A percentile compares a stretch with the other conserved stretches of the same genome.
Conservation (phyloP, 2,888 invertebrate species). For the Aphrophora alni region DNA sequence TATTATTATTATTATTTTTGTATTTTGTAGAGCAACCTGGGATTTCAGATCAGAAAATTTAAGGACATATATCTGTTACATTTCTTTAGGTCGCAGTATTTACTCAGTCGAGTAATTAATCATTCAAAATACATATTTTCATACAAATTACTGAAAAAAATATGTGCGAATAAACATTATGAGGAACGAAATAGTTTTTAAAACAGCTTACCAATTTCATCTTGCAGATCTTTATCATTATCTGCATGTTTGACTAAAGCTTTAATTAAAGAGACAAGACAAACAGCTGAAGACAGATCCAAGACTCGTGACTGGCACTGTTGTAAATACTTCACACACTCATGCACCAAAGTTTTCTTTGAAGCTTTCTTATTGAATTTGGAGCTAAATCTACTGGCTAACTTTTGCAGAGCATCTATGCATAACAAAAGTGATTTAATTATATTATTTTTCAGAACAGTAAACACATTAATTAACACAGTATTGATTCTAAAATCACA, state of each 20-base stretch:
- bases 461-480: neutral
- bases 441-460: neutral
- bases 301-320: constrained; percentile 62
- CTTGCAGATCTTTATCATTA: constrained; percentile 56
- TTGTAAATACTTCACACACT: constrained; percentile 55
- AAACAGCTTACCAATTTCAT: constrained; percentile 57
- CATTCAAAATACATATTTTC: too few species aligned
- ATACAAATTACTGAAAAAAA: too few species aligned
- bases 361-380: constrained; percentile 22
- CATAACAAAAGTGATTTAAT: neutral
- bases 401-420: constrained; percentile 33
- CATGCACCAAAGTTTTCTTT: constrained; percentile 24
- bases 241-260: constrained; percentile 60
- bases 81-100: too few species aligned
- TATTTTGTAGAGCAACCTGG: too few species aligned
- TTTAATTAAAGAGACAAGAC: constrained; percentile 63
- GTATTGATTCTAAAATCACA: neutral
- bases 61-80: too few species aligned
- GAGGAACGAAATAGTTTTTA: too few species aligned
- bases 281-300: constrained; percentile 63
- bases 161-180: too few species aligned
- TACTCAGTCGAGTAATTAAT: too few species aligned
- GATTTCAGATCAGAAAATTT: too few species aligned
- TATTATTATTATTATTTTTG: too few species aligned
- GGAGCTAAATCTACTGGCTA: constrained; percentile 28